Evolutionary conservation across 2,797 vertebrate species (phyloP).

Genomic region (Oceanodroma leucorhoa): DNA sequence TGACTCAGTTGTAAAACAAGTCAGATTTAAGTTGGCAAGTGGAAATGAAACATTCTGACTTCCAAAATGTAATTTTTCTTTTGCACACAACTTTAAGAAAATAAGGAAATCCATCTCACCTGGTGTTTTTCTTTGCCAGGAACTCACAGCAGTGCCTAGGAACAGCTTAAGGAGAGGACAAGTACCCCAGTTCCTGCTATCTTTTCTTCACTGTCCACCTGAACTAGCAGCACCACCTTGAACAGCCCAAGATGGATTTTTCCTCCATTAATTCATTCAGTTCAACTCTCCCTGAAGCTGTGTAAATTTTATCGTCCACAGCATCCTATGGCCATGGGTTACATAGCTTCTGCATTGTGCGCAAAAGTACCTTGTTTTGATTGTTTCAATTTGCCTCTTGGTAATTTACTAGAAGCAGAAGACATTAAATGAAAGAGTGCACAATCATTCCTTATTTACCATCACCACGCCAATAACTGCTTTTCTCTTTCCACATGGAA

Average conservation of each 20-base stretch:
- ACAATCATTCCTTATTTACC: not conserved
- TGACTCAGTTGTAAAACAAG: slow-evolving; percentile 11
- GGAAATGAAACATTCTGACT: not conserved
- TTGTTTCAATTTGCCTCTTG: not conserved
- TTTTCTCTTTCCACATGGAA: not conserved
- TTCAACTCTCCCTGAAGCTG: not conserved
- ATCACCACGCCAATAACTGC: rapidly evolving
- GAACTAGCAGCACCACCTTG: not conserved
- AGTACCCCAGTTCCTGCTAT: not conserved
- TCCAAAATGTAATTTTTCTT: slow-evolving; percentile 11
- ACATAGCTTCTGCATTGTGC: not conserved
- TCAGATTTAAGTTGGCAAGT: slow-evolving; percentile 13
- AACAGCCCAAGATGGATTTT: not conserved
- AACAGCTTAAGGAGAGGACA: not conserved
- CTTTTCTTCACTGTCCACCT: not conserved
- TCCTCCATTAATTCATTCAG: not conserved
- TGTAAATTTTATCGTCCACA: not conserved
- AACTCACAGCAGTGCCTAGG: not conserved
- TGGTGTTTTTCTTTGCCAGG: not conserved
- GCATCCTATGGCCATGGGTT: not conserved
- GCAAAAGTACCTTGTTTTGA: not conserved
- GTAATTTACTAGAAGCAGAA: not conserved
- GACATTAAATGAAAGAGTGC: not conserved
- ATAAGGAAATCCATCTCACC: slow-evolving; percentile 19
- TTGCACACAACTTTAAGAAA: not conserved